These are phyloP conservation scores for Drosophila ambigua DNA, from an alignment of 1,140 invertebrate genomes.

Conservation along the genomic window DNA sequence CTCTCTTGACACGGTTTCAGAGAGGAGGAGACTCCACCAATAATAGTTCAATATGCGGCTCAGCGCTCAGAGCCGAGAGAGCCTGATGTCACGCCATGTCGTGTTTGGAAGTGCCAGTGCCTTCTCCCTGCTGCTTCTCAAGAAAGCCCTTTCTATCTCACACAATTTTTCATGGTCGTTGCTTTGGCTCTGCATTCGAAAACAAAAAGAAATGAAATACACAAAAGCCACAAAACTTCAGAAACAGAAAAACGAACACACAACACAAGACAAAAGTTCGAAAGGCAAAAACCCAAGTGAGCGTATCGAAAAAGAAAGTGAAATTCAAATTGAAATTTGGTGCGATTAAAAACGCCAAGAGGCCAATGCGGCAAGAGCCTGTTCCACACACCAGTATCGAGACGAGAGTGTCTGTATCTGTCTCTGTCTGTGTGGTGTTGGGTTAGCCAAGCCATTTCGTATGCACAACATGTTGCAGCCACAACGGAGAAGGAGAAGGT, in stretches of 20 bases:
- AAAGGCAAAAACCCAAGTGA: conserved; percentile 81
- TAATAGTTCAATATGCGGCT: conserved; percentile 39
- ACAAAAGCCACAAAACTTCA: conserved; percentile 15
- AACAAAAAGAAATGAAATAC: conserved; percentile 58
- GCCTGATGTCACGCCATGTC: conserved; percentile 42
- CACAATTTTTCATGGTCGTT: conserved; percentile 70
- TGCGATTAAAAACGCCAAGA: conserved; percentile 74
- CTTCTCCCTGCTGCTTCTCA: conserved; percentile 1
- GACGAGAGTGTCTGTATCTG: conserved; percentile 18
- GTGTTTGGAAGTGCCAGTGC: conserved; percentile 14
- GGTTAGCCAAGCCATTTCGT: conserved; percentile 67
- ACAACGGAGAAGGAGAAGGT: conserved; percentile 18
- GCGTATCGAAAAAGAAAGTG: conserved; percentile 83
- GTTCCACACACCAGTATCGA: conserved; percentile 6
- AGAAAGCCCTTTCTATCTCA: conserved; percentile 62
- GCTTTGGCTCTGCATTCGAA: conserved; percentile 51
- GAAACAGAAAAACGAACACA: conserved; percentile 13
- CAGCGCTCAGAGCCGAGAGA: conserved; percentile 2
- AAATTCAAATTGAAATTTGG: conserved; percentile 83
- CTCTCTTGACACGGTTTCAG: conserved; percentile 43
- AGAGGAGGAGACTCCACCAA: no score
- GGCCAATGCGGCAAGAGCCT: conserved; percentile 42
- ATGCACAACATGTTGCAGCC: conserved; percentile 67
- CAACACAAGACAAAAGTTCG: conserved; percentile 62
- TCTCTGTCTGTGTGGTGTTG: conserved; percentile 20